These are phyloP conservation scores for Trachymyrmex cornetzi DNA, from an alignment of 1,140 invertebrate genomes.

Conservation along the genomic window DNA sequence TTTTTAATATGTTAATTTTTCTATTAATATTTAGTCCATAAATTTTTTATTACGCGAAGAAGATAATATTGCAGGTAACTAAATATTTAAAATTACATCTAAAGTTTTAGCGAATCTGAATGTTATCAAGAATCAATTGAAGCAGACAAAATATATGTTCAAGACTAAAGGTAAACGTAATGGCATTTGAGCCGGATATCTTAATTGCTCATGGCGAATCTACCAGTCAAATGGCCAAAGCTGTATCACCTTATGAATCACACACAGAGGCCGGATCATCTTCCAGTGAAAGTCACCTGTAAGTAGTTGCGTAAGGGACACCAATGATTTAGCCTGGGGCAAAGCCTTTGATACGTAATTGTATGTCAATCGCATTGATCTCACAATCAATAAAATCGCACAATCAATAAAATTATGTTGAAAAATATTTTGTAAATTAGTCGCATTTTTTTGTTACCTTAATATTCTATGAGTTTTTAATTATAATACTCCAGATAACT, in stretches of 20 bases:
- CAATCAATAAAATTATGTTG: neutral
- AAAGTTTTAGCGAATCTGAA: neutral
- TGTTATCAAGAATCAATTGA: neutral
- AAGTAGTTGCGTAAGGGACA: constrained; percentile 56
- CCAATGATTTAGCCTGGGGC: constrained; percentile 51
- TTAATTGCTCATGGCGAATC: constrained; percentile 25
- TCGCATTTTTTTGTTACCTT: neutral
- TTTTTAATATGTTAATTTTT: neutral
- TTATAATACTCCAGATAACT: neutral
- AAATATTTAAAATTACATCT: neutral
- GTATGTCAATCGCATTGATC: constrained; percentile 46
- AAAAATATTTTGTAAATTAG: constrained; percentile 7
- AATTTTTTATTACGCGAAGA: neutral
- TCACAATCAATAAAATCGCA: neutral
- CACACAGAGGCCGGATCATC: constrained; percentile 56
- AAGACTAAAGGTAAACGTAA: constrained; percentile 36
- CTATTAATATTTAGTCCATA: neutral
- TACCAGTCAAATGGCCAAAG: constrained; percentile 35
- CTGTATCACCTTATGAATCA: constrained; percentile 58
- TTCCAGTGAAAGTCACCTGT: constrained; percentile 69
- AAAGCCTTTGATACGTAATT: constrained; percentile 41
- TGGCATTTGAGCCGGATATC: constrained; percentile 43
- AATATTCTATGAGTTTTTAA: neutral
- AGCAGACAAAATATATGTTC: constrained; percentile 5
- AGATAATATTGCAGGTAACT: neutral